Conservation (phyloP, 2,888 invertebrate species). For the Nomada fabriciana region DNA sequence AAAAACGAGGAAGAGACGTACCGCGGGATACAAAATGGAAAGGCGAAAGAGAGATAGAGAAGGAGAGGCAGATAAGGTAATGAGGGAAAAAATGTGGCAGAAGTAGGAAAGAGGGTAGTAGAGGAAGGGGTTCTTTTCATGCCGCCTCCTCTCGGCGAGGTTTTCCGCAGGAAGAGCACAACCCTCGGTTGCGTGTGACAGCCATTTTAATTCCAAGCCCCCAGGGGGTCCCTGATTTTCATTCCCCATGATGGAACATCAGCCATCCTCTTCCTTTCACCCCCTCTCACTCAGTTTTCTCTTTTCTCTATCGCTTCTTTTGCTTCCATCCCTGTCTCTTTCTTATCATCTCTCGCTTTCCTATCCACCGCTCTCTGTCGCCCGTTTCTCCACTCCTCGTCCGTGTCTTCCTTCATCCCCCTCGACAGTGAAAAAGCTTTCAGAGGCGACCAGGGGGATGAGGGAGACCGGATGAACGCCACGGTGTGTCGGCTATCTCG, state of each 20-base stretch:
- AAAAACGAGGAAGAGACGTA: background rate
- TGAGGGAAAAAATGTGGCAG: conserved; percentile 73
- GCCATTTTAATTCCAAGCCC: conserved; percentile 81
- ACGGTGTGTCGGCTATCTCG: conserved; percentile 74
- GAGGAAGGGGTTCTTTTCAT: conserved; percentile 67
- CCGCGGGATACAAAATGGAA: background rate
- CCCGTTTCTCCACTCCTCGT: conserved; percentile 35
- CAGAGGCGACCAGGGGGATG: conserved; percentile 55
- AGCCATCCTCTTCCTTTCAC: conserved; percentile 52
- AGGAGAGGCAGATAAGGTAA: conserved; percentile 58
- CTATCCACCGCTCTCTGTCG: conserved; percentile 22
- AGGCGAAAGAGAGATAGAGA: conserved; percentile 8
- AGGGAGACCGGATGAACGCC: conserved; percentile 62
- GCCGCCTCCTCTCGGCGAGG: conserved; percentile 69
- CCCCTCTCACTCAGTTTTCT: conserved; percentile 39
- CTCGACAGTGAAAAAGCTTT: conserved; percentile 65
- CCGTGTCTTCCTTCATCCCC: conserved; percentile 41
- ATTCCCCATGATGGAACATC: conserved; percentile 79
- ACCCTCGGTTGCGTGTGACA: conserved; percentile 78
- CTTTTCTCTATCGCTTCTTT: conserved; percentile 31
- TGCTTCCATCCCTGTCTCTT: conserved; percentile 16
- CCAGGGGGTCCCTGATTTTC: conserved; percentile 77
- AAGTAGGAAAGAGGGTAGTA: conserved; percentile 56
- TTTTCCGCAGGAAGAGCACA: conserved; percentile 74
- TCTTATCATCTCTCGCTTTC: conserved; percentile 11